Base-by-base conservation (phyloP, 2,113 vertebrate species). In the Amia ocellicauda region DNA sequence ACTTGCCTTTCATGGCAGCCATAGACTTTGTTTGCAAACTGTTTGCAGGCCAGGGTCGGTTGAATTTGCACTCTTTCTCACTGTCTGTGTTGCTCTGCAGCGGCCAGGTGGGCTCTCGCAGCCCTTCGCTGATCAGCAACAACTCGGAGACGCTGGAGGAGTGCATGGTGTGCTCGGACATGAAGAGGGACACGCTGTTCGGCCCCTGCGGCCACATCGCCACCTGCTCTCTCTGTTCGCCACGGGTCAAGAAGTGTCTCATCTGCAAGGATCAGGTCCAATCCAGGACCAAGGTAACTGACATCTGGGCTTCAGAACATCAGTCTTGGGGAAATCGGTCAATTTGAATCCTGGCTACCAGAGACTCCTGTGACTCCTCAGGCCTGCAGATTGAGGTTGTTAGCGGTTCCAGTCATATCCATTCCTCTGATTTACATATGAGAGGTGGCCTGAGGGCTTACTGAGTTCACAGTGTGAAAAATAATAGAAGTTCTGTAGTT, bases 221-320 rank as follows among this genome's bases (percentile, higher is more conserved):
- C 67, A 99, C 97, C 1, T 99, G 97, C 79, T 99, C 96, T 31
- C 89, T 99, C n/a, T 99, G 97, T 80, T 99, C 97, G 2, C 94
- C 97, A 11, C 91, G 97, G 3, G 97, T 99, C 79, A 99, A 99
- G 80, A 99, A 99, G 86, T 99, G 97, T 81, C 96, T 99, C 72
- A 96, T 99, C 78, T 99, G 97, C 82, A 99, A 99, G 81, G 97
- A 99, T 2, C 96, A 98, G 84, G 96, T 99, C 79, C 97, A 99
- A 69, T 99, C 97, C 8, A 91, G 97, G 75, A 98, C 96, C 73
- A 99, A 99, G 96, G 97, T 99, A 92, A 49, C 24, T 14, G 1
- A 10, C 28, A 1, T 4, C 16, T 5, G 4, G 23, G 10, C 22
- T 10, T 24, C 16, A 36, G 31, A 36, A 11, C 31, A 5, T 36